Evolutionary conservation across 2,797 vertebrate species (phyloP).

Genomic region (Apodemus agrarius): DNA sequence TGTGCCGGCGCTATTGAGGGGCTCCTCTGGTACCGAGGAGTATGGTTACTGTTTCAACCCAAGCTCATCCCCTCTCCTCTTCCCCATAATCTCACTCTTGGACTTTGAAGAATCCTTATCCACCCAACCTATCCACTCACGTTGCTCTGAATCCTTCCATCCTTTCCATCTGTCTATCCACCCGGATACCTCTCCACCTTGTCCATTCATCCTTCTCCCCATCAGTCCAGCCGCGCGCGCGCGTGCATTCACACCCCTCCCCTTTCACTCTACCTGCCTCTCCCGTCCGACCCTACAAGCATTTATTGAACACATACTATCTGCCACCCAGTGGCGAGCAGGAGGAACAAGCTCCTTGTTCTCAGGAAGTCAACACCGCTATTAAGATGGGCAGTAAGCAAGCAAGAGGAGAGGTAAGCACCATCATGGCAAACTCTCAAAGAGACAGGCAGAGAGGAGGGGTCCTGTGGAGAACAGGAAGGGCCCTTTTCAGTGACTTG

Average conservation of each 20-base stretch:
- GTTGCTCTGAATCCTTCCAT: neutral
- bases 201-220: accelerated
- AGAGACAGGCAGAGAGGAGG: neutral
- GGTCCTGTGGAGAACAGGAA: neutral
- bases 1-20: neutral
- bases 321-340: conserved; percentile 25
- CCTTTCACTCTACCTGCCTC: neutral
- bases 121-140: accelerated
- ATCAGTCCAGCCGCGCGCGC: accelerated
- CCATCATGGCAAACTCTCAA: neutral
- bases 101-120: neutral
- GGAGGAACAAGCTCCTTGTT: neutral
- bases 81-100: neutral
- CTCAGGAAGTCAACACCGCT: neutral
- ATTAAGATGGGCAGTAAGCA: neutral
- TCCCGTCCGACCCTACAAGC: neutral
- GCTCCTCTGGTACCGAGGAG: neutral
- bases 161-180: accelerated
- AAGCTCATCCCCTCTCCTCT: neutral
- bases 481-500: neutral
- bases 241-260: accelerated
- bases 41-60: neutral
- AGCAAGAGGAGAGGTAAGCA: neutral
- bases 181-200: neutral
- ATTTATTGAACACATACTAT: neutral